phyloP scores from a whole-genome alignment of 1,140 invertebrate genomes.

The Batillaria attramentaria region DNA sequence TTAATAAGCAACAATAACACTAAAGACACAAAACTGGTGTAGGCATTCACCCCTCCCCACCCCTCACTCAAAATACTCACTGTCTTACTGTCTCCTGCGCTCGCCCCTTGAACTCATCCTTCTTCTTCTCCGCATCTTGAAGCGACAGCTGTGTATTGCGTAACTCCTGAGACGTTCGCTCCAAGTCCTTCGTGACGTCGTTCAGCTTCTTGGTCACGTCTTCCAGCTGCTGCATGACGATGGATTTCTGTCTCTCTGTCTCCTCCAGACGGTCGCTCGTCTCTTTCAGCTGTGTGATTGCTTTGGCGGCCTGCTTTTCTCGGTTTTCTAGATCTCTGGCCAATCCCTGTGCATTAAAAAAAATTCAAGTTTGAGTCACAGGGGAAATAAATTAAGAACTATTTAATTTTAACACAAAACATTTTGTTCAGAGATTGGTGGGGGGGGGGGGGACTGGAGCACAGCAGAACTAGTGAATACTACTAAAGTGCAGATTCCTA shows the following conservation, averaged over 20 bases:
- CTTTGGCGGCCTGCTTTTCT: conserved; percentile 65
- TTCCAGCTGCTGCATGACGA: conserved; percentile 58
- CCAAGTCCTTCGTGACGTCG: conserved; percentile 55
- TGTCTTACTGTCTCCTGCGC: conserved; percentile 69
- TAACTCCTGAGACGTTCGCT: conserved; percentile 59
- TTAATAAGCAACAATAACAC: no score
- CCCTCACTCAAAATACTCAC: no score
- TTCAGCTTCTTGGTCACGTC: conserved; percentile 55
- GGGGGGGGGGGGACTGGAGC: no score
- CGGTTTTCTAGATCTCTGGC: conserved; percentile 67
- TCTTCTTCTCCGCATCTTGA: conserved; percentile 63
- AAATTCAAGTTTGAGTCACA: background rate
- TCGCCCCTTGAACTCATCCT: conserved; percentile 66
- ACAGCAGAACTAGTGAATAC: no score
- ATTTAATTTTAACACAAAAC: conserved; percentile 2
- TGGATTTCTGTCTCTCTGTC: conserved; percentile 56
- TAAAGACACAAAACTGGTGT: no score
- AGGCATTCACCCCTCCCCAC: no score
- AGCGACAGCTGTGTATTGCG: conserved; percentile 58
- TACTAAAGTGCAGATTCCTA: background rate
- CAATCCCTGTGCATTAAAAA: conserved; percentile 52
- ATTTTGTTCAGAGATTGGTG: no score
- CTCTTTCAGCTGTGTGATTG: conserved; percentile 65
- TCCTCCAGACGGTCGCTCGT: conserved; percentile 62
- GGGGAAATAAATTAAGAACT: background rate